Conservation (phyloP, 1,140 invertebrate species). For the Dysdera silvatica region DNA sequence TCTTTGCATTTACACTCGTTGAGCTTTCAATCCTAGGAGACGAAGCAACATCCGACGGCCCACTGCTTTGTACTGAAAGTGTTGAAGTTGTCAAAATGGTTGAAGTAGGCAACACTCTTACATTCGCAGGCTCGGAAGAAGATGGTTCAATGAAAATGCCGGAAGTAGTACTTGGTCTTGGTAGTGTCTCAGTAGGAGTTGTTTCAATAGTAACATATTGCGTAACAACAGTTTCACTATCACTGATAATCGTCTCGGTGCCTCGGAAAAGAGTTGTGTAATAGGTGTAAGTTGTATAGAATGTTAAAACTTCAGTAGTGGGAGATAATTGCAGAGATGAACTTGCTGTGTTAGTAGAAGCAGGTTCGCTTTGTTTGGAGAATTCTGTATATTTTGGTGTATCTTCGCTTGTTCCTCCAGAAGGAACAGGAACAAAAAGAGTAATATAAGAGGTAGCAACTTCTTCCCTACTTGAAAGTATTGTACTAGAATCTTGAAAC, state of each 20-base stretch:
- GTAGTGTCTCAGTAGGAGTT: slow-evolving; percentile 6
- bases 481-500: slow-evolving; percentile 31
- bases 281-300: slow-evolving; percentile 35
- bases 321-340: background rate
- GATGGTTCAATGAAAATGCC: background rate
- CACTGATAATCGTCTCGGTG: slow-evolving; percentile 26
- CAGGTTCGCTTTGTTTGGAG: background rate
- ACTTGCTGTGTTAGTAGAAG: background rate
- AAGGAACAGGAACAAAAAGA: slow-evolving; percentile 29
- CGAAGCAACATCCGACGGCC: background rate
- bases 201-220: slow-evolving; percentile 30
- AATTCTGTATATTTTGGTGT: too few species aligned
- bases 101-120: slow-evolving; percentile 10
- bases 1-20: slow-evolving; percentile 11
- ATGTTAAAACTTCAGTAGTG: slow-evolving; percentile 20
- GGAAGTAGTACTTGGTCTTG: background rate
- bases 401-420: slow-evolving; percentile 7
- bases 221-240: slow-evolving; percentile 32
- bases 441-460: slow-evolving; percentile 33
- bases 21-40: background rate
- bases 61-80: background rate
- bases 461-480: slow-evolving; percentile 30
- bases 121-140: background rate
- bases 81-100: background rate
- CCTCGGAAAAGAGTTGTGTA: slow-evolving; percentile 34